phyloP scores from a whole-genome alignment of 1,140 invertebrate species.

The Brachionus plicatilis region DNA sequence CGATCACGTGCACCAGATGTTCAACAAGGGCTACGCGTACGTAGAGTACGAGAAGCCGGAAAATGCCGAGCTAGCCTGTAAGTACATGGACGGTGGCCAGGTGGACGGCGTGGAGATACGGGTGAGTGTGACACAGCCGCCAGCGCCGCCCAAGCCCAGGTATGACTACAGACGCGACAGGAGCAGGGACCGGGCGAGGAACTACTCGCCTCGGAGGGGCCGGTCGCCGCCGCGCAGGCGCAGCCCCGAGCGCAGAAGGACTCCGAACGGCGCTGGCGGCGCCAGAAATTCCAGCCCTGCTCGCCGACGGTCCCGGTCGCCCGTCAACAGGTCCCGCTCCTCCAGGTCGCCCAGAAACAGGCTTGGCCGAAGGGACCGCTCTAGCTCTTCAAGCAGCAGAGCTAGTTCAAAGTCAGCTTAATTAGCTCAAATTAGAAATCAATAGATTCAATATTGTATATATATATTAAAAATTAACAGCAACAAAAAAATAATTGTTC shows the following conservation, averaged over 20 bases:
- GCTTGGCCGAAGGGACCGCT: not conserved
- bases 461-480: not conserved
- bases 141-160: constrained; percentile 55
- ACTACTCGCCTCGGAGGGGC: constrained; percentile 19
- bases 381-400: not conserved
- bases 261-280: not conserved
- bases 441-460: not conserved
- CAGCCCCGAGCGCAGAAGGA: not conserved
- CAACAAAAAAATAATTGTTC: not conserved
- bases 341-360: not conserved
- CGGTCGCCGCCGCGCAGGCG: constrained; percentile 4
- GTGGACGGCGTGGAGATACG: constrained; percentile 84
- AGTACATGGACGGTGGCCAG: constrained; percentile 94
- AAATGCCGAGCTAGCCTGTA: constrained; percentile 95
- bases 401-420: not conserved
- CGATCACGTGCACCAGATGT: constrained; percentile 76
- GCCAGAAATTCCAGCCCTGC: not conserved
- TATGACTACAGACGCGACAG: not conserved
- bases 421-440: not conserved
- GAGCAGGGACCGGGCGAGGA: not conserved
- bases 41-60: constrained; percentile 87
- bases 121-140: constrained; percentile 77
- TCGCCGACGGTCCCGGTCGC: not conserved
- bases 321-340: not conserved
- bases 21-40: constrained; percentile 83